Base-by-base conservation (phyloP, 2,113 vertebrate genomes). In the Mormoops blainvillei region DNA sequence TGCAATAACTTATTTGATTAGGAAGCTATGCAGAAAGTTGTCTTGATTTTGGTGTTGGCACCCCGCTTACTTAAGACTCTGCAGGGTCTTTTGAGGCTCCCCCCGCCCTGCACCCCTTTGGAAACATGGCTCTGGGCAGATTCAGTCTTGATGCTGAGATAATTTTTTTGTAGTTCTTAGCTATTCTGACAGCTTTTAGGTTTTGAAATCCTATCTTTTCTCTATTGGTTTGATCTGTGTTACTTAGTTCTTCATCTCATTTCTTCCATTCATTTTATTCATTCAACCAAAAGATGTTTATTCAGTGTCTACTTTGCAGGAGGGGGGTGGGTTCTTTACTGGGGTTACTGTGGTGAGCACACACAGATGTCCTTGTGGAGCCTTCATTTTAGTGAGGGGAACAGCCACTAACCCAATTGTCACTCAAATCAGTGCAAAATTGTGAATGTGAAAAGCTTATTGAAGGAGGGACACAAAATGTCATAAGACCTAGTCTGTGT, bases 171-270 rank as follows among this genome's bases (percentile, higher is more conserved):
- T 89, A 67, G 45, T 94, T 95, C 48, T 93, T 67, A 89, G 20
- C 89, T 86, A 5, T 71, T 31, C 83, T 87, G 56, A 70, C 24
- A 73, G 13, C 36, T 91, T 43, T 86, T 28, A 52, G 45, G 54
- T 94, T 83, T 94, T 89, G 85, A 90, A 89, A 88, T 84, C 33
- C 28, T 76, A 1, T 63, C 20, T 89, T 67, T 77, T 89, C 67
- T 14, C 33, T 41, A 0, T 82, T 71, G 19, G 8, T 88, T 77
- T 89, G 70, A 94, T 31, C 41, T 10, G n/a, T 88, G 41, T 58
- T 84, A n/a, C 50, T 68, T 24, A 3, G 10, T 43, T 81, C 88
- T 58, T 71, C 6, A 36, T 87, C 74, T 80, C 15, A 43, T 77
- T 91, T 81, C 28, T 83, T 89, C 63, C 50, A 45, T 87, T 90